Conservation (phyloP, 2,113 vertebrate genomes). For the Pygoscelis antarcticus region DNA sequence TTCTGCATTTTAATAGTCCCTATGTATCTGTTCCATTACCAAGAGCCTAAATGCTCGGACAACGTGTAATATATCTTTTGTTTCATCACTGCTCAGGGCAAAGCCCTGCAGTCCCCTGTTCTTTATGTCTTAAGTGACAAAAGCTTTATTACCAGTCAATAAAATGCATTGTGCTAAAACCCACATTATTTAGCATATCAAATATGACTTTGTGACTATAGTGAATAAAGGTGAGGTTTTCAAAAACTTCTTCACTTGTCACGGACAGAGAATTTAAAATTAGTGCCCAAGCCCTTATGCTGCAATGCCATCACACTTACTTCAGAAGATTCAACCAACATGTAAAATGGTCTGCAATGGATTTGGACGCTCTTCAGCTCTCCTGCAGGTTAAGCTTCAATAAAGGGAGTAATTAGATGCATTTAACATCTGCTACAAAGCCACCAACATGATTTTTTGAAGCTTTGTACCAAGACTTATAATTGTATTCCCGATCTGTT, state of each 20-base stretch:
- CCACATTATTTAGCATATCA: background rate
- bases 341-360: background rate
- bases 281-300: background rate
- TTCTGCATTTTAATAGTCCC: background rate
- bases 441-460: background rate
- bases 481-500: background rate
- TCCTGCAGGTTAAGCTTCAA: conserved; percentile 33
- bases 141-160: background rate
- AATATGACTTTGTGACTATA: background rate
- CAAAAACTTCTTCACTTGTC: background rate
- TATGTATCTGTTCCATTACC: background rate
- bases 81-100: background rate
- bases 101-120: background rate
- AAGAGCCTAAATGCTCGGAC: background rate
- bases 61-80: background rate
- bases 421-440: conserved; percentile 52
- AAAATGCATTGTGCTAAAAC: background rate
- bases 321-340: background rate
- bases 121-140: background rate
- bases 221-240: background rate
- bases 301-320: background rate
- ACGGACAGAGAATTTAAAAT: background rate
- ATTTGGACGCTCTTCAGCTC: conserved; percentile 19
- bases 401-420: conserved; percentile 8
- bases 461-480: conserved; percentile 1